Base-by-base conservation (phyloP, 2,113 vertebrate species). In the Ceyx margarethae region DNA sequence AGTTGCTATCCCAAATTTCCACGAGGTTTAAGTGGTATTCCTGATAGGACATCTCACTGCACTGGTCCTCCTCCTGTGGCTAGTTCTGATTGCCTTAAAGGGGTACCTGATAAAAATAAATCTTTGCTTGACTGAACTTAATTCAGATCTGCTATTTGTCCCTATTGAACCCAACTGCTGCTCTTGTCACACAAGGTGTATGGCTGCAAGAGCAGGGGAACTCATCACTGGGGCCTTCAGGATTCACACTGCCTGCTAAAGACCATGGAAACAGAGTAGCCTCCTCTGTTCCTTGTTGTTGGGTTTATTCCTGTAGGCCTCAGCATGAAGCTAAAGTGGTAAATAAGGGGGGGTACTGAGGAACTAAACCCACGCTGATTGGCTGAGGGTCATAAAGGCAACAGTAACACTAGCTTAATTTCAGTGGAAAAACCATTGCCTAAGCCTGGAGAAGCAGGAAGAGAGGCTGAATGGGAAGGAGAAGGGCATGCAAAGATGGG, bases 381-480 rank as follows among this genome's bases (percentile, higher is more conserved):
- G 51, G 11, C 46, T 85, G 56, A 71, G 21, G 17, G 67, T 50
- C 4, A 5, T 42, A 61, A 76, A 65, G 67, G 10, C 9, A 75
- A 61, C 88, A 57, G 48, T 14, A 78, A 6, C 29, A 51, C 16
- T 12, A 45, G 50, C 37, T 69, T 0, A 1, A 3, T 69, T 89
- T 73, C 13, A 22, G 15, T 64, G 46, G 42, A 51, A 91, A 69
- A 90, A 10, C 3, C n/a, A 6, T 35, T 62, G 25, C 31, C 45
- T 58, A 33, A n/a, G 68, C 6, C 33, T 29, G 40, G 67, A 78
- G 87, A 91, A 94, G 86, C 48, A 93, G 83, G 64, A 96, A 95
- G 64, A 69, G 66, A 51, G 42, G 67, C 64, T 62, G 33, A 69
- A 78, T 81, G 9, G 40, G 68, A 15, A 62, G 45, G 20, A 72